These are phyloP conservation scores for Psettodes erumei DNA, from an alignment of 2,113 vertebrate genomes.

Conservation along the genomic window DNA sequence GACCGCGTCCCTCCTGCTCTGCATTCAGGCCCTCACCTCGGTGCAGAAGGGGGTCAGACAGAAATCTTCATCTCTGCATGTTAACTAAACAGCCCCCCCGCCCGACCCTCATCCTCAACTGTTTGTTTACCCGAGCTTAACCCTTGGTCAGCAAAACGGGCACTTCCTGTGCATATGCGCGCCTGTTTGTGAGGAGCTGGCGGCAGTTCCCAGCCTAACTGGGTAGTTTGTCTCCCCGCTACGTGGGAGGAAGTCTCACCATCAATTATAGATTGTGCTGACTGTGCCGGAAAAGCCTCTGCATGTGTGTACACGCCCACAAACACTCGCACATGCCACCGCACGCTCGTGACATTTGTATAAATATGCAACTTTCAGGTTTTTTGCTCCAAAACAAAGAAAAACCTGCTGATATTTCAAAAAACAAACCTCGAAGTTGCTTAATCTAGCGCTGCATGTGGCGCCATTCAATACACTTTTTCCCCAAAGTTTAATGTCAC, in stretches of 20 bases:
- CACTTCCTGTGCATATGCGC: slow-evolving; percentile 50
- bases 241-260: slow-evolving; percentile 65
- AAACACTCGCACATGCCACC: not conserved
- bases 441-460: too few species aligned
- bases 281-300: slow-evolving; percentile 57
- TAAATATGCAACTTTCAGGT: not conserved
- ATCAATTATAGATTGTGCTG: slow-evolving; percentile 73
- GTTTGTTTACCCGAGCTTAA: slow-evolving; percentile 54
- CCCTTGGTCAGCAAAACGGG: slow-evolving; percentile 55
- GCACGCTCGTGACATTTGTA: slow-evolving; percentile 7
- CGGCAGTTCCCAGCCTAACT: slow-evolving; percentile 47
- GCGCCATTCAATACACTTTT: not conserved
- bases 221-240: slow-evolving; percentile 56
- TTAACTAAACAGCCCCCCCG: not conserved
- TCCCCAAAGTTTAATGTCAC: not conserved
- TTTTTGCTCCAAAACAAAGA: not conserved
- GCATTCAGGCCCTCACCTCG: slow-evolving; percentile 9
- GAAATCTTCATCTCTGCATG: slow-evolving; percentile 26
- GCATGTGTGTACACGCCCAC: not conserved
- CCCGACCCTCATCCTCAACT: slow-evolving; percentile 25
- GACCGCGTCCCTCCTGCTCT: slow-evolving; percentile 13
- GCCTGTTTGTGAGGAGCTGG: slow-evolving; percentile 25
- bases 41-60: slow-evolving; percentile 39
- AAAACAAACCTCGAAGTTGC: too few species aligned
- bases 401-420: not conserved